These are phyloP conservation scores for Xyrichtys novacula DNA, from an alignment of 2,797 vertebrate genomes.

Conservation along the genomic window DNA sequence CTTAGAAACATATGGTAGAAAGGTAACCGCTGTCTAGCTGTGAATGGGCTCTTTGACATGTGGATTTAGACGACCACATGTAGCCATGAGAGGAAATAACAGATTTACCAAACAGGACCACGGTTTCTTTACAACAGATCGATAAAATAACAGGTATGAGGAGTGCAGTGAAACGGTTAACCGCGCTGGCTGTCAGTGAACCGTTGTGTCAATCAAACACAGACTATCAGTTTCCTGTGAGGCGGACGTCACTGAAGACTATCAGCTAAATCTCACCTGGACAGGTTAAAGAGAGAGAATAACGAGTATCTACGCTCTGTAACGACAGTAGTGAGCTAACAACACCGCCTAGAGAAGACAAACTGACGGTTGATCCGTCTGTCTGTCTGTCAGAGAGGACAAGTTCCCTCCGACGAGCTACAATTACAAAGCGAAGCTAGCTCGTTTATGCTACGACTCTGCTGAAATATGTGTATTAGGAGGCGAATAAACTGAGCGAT, in stretches of 20 bases:
- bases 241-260: conserved; percentile 2
- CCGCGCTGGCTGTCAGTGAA: not conserved
- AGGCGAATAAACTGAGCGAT: too few relatives aligned
- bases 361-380: conserved; percentile 12
- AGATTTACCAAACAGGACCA: too few relatives aligned
- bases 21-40: not conserved
- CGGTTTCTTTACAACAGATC: accelerated
- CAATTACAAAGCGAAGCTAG: conserved; percentile 18
- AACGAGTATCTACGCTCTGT: not conserved
- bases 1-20: conserved; percentile 15
- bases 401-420: conserved; percentile 13
- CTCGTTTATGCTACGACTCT: conserved; percentile 20
- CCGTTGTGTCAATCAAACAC: conserved; percentile 9
- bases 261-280: not conserved
- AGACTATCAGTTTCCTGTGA: conserved; percentile 8
- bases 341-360: not conserved
- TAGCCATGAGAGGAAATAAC: too few relatives aligned
- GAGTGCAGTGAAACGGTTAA: conserved; percentile 9
- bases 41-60: not conserved
- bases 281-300: not conserved
- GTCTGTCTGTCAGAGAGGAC: not conserved
- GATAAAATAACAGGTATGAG: accelerated
- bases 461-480: not conserved
- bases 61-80: too few relatives aligned
- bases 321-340: not conserved